phyloP scores from a whole-genome alignment of 2,888 invertebrate genomes.

The Drosophila demipolita region DNA sequence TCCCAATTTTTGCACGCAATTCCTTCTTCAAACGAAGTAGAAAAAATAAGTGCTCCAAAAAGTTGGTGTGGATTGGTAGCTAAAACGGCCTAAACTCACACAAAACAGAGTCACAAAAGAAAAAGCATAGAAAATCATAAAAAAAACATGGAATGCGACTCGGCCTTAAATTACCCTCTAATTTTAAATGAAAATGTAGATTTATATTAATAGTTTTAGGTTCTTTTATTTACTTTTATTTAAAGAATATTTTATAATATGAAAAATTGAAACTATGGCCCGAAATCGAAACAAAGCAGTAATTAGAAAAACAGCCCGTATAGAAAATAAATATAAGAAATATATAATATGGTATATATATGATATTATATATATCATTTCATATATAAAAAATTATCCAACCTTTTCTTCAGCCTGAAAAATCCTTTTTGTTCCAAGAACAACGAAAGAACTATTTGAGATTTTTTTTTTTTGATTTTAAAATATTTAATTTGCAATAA shows the following conservation, averaged over 20 bases:
- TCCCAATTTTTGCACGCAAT: conserved; percentile 68
- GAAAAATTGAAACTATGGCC: neutral
- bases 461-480: too few species aligned
- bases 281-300: neutral
- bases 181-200: neutral
- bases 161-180: conserved; percentile 1
- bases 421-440: too few species aligned
- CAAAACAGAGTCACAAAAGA: conserved; percentile 19
- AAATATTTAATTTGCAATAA: too few species aligned
- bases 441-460: too few species aligned
- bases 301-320: accelerated
- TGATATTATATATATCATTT: neutral
- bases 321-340: neutral
- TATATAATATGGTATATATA: neutral
- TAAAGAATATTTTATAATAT: neutral
- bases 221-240: neutral
- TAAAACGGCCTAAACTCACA: conserved; percentile 19
- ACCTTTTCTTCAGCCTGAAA: too few species aligned
- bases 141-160: neutral
- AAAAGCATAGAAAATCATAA: conserved; percentile 19
- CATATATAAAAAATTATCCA: too few species aligned
- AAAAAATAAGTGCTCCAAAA: conserved; percentile 40
- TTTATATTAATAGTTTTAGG: neutral
- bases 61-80: conserved; percentile 15
- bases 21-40: conserved; percentile 14